Percentiles rank a stretch among this genome's conserved stretches.
phyloP scores from a whole-genome alignment of 2,797 vertebrate genomes.

The Pipistrellus pygmaeus region DNA sequence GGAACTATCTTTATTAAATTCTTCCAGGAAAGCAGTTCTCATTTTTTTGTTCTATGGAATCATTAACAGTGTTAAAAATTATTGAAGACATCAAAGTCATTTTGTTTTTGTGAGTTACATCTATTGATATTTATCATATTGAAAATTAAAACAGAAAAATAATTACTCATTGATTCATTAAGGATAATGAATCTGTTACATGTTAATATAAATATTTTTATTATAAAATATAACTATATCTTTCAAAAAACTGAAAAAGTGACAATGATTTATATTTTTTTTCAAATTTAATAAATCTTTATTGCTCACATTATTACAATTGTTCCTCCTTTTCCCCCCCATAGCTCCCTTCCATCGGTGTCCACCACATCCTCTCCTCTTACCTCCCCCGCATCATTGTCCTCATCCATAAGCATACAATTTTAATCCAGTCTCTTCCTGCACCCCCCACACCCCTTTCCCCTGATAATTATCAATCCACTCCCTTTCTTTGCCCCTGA shows the following conservation, averaged over 20 bases:
- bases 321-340: no score
- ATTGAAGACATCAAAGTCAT: neutral
- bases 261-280: neutral
- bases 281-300: no score
- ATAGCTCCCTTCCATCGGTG: no score
- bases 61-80: constrained; percentile 21
- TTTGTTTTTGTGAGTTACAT: neutral
- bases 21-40: constrained; percentile 43
- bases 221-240: constrained; percentile 6
- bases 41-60: neutral
- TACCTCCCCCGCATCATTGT: no score
- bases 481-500: no score
- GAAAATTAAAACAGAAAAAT: neutral
- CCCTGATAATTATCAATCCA: no score
- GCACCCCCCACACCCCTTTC: no score
- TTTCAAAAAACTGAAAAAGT: constrained; percentile 3
- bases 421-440: no score
- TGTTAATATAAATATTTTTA: constrained; percentile 30
- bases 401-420: no score
- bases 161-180: neutral
- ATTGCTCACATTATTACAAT: no score
- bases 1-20: neutral
- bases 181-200: neutral
- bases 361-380: no score
- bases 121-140: neutral